Evolutionary conservation across 64 coral and sea anemone species (phyloP).

Genomic region (Trachythela sp.): DNA sequence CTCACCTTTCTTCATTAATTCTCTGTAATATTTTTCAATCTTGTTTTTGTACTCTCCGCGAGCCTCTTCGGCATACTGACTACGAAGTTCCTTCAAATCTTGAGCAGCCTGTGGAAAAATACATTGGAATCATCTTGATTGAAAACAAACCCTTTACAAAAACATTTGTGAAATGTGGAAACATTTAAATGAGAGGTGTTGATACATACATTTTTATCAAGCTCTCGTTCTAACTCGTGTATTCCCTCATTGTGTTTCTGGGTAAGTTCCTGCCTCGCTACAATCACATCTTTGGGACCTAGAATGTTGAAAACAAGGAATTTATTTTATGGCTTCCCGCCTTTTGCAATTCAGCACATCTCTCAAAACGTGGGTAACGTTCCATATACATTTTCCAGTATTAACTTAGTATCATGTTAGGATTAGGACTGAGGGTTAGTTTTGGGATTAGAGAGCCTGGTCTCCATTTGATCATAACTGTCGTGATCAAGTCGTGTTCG

Average conservation of each 20-base stretch:
- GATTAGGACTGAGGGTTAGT: too few relatives aligned
- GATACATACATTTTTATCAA: slow-evolving; percentile 58
- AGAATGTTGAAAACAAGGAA: neutral
- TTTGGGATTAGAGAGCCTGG: too few relatives aligned
- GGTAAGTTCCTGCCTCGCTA: slow-evolving; percentile 53
- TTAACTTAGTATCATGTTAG: too few relatives aligned
- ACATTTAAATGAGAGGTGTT: neutral
- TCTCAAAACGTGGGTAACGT: too few relatives aligned
- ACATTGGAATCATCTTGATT: neutral
- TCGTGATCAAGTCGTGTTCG: neutral
- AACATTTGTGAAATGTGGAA: neutral
- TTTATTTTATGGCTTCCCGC: too few relatives aligned
- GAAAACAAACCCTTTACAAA: neutral
- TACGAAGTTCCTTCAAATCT: slow-evolving; percentile 50
- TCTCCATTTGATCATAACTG: too few relatives aligned
- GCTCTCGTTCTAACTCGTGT: slow-evolving; percentile 59
- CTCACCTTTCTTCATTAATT: slow-evolving; percentile 70
- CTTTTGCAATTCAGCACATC: too few relatives aligned
- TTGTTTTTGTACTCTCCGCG: slow-evolving; percentile 52
- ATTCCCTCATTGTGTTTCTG: slow-evolving; percentile 61
- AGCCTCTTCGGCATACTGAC: slow-evolving; percentile 42
- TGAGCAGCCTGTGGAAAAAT: slow-evolving; percentile 60
- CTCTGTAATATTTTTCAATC: slow-evolving; percentile 60
- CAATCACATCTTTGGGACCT: neutral
- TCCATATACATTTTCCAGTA: too few relatives aligned